phyloP scores from a whole-genome alignment of 2,797 vertebrate genomes.

The Rhinophrynus dorsalis region DNA sequence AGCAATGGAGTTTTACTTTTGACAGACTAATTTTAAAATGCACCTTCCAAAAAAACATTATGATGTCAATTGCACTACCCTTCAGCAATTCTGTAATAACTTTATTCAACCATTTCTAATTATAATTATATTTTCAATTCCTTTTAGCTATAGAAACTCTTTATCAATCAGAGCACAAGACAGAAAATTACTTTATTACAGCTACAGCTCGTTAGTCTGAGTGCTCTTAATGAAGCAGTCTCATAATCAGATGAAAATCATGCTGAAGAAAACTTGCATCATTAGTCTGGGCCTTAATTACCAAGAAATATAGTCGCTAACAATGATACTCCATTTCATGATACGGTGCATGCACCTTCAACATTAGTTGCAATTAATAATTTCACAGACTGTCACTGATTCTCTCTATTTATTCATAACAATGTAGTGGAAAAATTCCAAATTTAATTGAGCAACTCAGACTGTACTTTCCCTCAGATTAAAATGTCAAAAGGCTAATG shows the following conservation, averaged over 20 bases:
- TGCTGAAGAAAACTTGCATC: constrained; percentile 98
- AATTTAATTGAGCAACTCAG: constrained; percentile 79
- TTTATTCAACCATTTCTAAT: constrained; percentile 91
- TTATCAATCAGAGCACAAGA: constrained; percentile 95
- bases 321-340: constrained; percentile 82
- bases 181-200: constrained; percentile 99
- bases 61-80: constrained; percentile 83
- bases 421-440: constrained; percentile 75
- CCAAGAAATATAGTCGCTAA: constrained; percentile 93
- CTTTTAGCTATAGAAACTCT: constrained; percentile 91
- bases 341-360: constrained; percentile 82
- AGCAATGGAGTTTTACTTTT: constrained; percentile 66
- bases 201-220: constrained; percentile 99
- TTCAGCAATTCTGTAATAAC: constrained; percentile 89
- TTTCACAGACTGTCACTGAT: constrained; percentile 75
- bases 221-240: constrained; percentile 99
- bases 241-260: constrained; percentile 99
- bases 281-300: constrained; percentile 99
- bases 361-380: constrained; percentile 81
- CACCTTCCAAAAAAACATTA: constrained; percentile 75
- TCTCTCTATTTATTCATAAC: constrained; percentile 83
- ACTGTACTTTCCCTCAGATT: constrained; percentile 70
- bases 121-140: constrained; percentile 94
- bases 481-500: constrained; percentile 85
- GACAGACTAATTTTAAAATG: constrained; percentile 79